Evolutionary conservation across 2,797 vertebrate species (phyloP).

Genomic region (Apogon talboti): DNA sequence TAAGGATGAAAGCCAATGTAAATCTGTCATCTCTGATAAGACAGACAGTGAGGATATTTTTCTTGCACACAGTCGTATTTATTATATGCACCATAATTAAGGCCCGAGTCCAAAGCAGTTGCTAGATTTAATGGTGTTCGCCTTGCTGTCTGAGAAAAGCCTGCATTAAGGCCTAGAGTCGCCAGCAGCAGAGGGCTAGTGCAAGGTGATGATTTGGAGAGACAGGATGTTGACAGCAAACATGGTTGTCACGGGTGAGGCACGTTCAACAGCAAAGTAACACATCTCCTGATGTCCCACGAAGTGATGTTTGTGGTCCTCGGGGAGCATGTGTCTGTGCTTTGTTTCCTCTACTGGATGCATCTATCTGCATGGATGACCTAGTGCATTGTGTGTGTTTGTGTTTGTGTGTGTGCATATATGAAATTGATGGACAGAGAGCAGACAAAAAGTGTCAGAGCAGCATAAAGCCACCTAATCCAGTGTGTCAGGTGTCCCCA

Average conservation of each 20-base stretch:
- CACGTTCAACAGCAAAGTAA: conserved; percentile 55
- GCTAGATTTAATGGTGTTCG: conserved; percentile 14
- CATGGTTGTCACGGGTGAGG: conserved; percentile 60
- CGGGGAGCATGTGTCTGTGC: conserved; percentile 46
- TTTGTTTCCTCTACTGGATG: conserved; percentile 19
- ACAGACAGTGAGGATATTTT: not conserved
- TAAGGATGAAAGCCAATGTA: not conserved
- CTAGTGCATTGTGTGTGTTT: not conserved
- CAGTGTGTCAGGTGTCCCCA: conserved; percentile 70
- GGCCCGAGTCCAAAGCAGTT: not conserved
- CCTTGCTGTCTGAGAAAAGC: not conserved
- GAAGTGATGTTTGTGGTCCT: conserved; percentile 67
- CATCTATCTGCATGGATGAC: conserved; percentile 23
- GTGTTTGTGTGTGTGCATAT: conserved; percentile 9
- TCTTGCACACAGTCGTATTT: not conserved
- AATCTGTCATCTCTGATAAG: not conserved
- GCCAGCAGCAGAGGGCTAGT: conserved; percentile 28
- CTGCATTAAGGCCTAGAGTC: conserved; percentile 5
- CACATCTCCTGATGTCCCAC: conserved; percentile 64
- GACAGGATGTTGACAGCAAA: conserved; percentile 71
- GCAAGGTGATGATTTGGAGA: conserved; percentile 58
- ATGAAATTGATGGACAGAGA: conserved; percentile 60
- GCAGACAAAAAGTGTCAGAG: conserved; percentile 70
- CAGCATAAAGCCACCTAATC: conserved; percentile 59
- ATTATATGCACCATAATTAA: conserved; percentile 1